phyloP scores from a whole-genome alignment of 2,888 invertebrate species.

The Ceraclea dissimilis region DNA sequence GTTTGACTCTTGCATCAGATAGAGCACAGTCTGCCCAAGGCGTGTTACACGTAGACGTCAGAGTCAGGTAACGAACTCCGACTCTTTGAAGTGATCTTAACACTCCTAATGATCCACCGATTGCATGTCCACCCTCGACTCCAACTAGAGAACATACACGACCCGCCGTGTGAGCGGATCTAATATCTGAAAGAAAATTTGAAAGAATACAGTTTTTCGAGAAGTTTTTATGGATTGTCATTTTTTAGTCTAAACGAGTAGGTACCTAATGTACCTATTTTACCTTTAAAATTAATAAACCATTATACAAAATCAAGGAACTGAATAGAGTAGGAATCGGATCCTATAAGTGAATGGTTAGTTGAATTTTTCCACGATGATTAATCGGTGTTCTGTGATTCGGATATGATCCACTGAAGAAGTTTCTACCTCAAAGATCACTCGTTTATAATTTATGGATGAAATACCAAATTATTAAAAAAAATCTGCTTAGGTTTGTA shows the following conservation, averaged over 20 bases:
- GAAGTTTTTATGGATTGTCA: neutral
- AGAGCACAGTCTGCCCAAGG: constrained; percentile 69
- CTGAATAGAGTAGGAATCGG: no score
- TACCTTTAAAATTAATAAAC: neutral
- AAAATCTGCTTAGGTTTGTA: no score
- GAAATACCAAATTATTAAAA: no score
- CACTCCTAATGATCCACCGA: constrained; percentile 67
- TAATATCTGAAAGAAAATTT: constrained; percentile 56
- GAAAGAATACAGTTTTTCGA: no score
- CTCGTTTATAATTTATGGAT: no score
- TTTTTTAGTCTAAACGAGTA: neutral
- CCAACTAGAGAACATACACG: constrained; percentile 68
- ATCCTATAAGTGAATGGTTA: no score
- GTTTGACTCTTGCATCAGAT: constrained; percentile 47
- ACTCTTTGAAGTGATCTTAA: constrained; percentile 66
- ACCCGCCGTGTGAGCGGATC: constrained; percentile 58
- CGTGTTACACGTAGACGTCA: constrained; percentile 73
- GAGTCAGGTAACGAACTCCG: constrained; percentile 71
- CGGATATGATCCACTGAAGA: no score
- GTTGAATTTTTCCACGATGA: no score
- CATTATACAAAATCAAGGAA: no score
- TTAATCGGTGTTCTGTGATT: no score
- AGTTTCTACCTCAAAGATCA: no score
- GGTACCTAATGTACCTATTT: neutral
- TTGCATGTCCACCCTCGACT: constrained; percentile 72